These are phyloP conservation scores for Erebia aethiops DNA, from an alignment of 2,888 invertebrate species.

Conservation along the genomic window DNA sequence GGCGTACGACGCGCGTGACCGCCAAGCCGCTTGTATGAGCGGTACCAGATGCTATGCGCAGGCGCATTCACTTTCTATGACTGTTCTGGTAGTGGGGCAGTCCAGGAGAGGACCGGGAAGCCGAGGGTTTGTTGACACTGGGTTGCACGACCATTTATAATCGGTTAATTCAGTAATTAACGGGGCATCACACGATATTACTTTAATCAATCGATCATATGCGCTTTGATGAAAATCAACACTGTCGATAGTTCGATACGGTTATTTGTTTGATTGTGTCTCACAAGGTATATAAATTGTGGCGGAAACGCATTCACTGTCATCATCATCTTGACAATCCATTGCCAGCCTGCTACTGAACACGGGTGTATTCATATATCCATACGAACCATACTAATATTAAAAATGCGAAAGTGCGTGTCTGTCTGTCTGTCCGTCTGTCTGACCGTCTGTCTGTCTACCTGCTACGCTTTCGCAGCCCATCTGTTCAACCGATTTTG, in stretches of 20 bases:
- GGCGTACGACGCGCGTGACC: constrained; percentile 72
- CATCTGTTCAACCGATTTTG: no score
- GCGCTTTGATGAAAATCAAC: constrained; percentile 12
- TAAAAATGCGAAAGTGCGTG: no score
- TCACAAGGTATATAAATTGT: no score
- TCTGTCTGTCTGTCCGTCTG: no score
- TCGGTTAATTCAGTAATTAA: constrained; percentile 36
- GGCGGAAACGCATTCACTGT: no score
- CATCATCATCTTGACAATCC: background rate
- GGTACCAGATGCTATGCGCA: constrained; percentile 51
- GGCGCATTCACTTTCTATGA: constrained; percentile 78
- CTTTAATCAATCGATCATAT: constrained; percentile 23
- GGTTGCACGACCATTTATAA: constrained; percentile 34
- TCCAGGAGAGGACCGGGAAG: constrained; percentile 65
- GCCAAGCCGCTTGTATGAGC: constrained; percentile 69
- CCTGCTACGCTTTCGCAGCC: no score
- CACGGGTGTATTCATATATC: background rate
- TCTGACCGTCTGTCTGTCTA: no score
- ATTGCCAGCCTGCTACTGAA: background rate
- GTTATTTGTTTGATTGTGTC: background rate
- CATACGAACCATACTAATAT: no score
- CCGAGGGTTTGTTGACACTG: constrained; percentile 73
- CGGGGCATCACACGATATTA: constrained; percentile 25
- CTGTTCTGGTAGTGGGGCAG: constrained; percentile 64
- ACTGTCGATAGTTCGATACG: background rate